These are phyloP conservation scores for Drosophila kambysellisi DNA, from an alignment of 2,888 invertebrate species.

Conservation along the genomic window DNA sequence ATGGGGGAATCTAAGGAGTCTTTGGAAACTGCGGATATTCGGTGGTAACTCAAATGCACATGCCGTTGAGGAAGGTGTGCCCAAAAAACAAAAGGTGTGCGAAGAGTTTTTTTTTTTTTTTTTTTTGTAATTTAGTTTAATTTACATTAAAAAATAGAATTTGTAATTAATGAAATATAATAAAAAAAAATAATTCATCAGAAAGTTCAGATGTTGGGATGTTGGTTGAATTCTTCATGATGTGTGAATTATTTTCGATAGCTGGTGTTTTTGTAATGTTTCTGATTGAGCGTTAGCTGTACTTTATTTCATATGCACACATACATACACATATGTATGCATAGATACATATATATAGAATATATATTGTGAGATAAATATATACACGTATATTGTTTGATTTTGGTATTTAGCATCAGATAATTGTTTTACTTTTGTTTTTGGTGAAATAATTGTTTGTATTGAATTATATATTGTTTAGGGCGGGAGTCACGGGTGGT, in stretches of 20 bases:
- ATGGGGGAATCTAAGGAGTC: constrained; percentile 1
- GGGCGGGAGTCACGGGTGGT: constrained; percentile 84
- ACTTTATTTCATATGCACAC: constrained; percentile 47
- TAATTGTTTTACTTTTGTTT: constrained; percentile 57
- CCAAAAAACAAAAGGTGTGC: constrained; percentile 26
- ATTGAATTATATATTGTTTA: constrained; percentile 73
- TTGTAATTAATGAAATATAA: constrained; percentile 82
- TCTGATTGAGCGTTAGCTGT: constrained; percentile 63
- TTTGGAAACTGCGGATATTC: background rate
- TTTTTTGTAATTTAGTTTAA: constrained; percentile 81
- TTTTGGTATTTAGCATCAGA: constrained; percentile 67
- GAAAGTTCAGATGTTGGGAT: constrained; percentile 71
- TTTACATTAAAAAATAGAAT: constrained; percentile 84
- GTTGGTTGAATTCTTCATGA: constrained; percentile 64
- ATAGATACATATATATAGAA: constrained; percentile 23
- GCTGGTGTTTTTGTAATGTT: constrained; percentile 52
- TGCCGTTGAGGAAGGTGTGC: constrained; percentile 13
- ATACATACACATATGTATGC: constrained; percentile 20
- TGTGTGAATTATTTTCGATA: constrained; percentile 70
- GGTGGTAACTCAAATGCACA: background rate
- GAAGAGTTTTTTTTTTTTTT: constrained; percentile 17
- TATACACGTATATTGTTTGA: constrained; percentile 64
- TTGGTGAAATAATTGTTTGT: constrained; percentile 42
- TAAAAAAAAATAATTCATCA: constrained; percentile 67
- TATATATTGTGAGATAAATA: constrained; percentile 66